A percentile compares a stretch with the other conserved stretches of the same genome.
Evolutionary conservation across 2,888 invertebrate genomes (phyloP).

Genomic region (Melieria crassipennis): DNA sequence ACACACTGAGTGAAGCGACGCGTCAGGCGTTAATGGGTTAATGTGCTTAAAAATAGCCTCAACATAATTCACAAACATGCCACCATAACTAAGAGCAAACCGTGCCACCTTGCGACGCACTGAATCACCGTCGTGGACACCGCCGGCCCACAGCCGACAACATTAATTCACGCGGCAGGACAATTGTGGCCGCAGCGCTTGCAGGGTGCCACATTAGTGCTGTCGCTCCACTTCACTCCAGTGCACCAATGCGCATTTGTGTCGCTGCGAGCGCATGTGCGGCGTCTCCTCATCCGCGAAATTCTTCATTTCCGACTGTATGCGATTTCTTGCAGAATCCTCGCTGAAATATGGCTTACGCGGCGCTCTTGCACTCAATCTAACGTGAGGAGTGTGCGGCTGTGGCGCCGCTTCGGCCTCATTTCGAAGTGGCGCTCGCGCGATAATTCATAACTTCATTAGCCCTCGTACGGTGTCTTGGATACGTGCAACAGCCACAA

Average conservation of each 20-base stretch:
- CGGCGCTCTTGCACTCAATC: too few species aligned
- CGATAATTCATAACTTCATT: conserved; percentile 63
- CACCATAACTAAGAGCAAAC: not conserved
- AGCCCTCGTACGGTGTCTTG: conserved; percentile 48
- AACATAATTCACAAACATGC: conserved; percentile 29
- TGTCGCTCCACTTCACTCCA: conserved; percentile 37
- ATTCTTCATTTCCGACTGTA: not conserved
- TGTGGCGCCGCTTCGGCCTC: too few species aligned
- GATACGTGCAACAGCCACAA: too few species aligned
- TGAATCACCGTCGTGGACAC: too few species aligned
- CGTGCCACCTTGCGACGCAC: conserved; percentile 1
- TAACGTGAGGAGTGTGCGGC: too few species aligned
- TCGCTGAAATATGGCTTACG: too few species aligned
- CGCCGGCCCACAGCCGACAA: not conserved
- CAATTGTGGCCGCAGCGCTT: conserved; percentile 15
- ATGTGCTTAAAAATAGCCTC: conserved; percentile 26
- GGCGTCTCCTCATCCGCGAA: not conserved
- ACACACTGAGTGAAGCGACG: not conserved
- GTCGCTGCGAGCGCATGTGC: not conserved
- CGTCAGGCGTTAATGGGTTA: conserved; percentile 32
- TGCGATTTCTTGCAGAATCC: not conserved
- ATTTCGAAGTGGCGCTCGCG: conserved; percentile 14
- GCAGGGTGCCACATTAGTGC: conserved; percentile 43
- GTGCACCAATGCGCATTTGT: too few species aligned
- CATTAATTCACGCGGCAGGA: not conserved